Evolutionary conservation across 2,113 vertebrate genomes (phyloP).

Genomic region (Tiliqua scincoides): DNA sequence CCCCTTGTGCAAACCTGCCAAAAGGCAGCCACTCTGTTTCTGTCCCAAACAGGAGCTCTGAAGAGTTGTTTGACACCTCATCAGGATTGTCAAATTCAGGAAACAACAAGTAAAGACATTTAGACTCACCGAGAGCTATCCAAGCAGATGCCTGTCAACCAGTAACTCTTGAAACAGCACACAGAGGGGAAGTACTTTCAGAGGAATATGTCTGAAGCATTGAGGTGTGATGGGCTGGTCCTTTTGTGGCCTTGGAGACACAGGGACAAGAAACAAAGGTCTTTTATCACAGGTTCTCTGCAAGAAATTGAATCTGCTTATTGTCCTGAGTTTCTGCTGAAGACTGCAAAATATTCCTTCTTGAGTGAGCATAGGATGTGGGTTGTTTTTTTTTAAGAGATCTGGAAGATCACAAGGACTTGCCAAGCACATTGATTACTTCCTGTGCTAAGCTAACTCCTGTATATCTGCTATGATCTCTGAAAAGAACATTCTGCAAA

Average conservation of each 20-base stretch:
- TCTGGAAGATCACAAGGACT: not conserved
- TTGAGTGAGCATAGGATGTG: not conserved
- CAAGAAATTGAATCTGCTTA: not conserved
- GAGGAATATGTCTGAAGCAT: not conserved
- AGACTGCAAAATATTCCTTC: not conserved
- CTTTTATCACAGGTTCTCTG: not conserved
- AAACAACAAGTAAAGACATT: not conserved
- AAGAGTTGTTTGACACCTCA: slow-evolving; percentile 15
- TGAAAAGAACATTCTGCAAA: not conserved
- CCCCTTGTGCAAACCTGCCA: slow-evolving; percentile 4
- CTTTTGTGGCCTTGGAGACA: not conserved
- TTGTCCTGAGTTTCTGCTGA: not conserved
- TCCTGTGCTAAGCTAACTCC: not conserved
- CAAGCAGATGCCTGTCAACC: not conserved
- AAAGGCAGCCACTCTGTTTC: not conserved
- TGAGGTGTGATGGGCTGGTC: not conserved
- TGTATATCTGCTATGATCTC: not conserved
- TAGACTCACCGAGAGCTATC: not conserved
- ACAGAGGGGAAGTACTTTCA: not conserved
- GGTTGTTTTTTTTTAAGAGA: not conserved
- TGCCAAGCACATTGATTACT: not conserved
- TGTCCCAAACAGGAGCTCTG: not conserved
- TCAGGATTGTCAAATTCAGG: not conserved
- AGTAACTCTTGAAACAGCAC: not conserved
- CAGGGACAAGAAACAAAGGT: not conserved